Base-by-base conservation (phyloP, 1,140 invertebrate genomes). In the Drosophila virilis region DNA sequence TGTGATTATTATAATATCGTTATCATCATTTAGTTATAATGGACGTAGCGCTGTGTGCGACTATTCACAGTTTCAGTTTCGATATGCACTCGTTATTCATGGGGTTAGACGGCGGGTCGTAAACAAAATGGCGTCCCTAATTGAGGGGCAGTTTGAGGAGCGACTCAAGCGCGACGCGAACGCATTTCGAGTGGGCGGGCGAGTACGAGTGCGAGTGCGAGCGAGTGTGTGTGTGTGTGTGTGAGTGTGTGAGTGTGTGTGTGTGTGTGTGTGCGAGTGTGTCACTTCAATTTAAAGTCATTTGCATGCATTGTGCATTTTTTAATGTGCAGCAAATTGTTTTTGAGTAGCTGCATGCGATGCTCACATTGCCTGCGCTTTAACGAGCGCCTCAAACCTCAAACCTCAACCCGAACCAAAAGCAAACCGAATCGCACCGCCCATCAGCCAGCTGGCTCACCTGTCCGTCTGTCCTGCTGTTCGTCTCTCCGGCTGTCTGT, bases 311-410 rank as follows among this genome's bases (percentile, higher is more conserved):
- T 86, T 86, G 82, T 86, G 72, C 83, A 79, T 67, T 85, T 84
- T 83, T 85, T 85, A 86, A 88, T 86, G 82, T 88, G 76, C 83
- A 82, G 81, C 82, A 86, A 86, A 86, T 86, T 83, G 82, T 86
- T 86, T 86, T 86, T 78, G 83, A 88, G 77, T 84, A 81, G 83
- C 75, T 77, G 65, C 80, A 83, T 83, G 80, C 83, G 81, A 85
- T 88, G 83, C 71, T 51, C 73, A 59, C 59, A 42, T 43, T 60
- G 48, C 40, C 52, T 57, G 43, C 35, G 68, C 62, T 73, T 76
- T 75, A 85, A 80, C 78, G 65, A 80, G 72, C 61, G 59, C 22
- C 37, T 28, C 52, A 42, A 54, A 46, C 43, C 38, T 59, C 28
- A 46, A 45, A 46, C 43, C 38, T 59, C 28, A 46, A 45, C 57